Evolutionary conservation across 2,113 vertebrate genomes (phyloP), one percentile per base, ranked within the genome.

Genomic region (Pristiophorus japonicus): DNA sequence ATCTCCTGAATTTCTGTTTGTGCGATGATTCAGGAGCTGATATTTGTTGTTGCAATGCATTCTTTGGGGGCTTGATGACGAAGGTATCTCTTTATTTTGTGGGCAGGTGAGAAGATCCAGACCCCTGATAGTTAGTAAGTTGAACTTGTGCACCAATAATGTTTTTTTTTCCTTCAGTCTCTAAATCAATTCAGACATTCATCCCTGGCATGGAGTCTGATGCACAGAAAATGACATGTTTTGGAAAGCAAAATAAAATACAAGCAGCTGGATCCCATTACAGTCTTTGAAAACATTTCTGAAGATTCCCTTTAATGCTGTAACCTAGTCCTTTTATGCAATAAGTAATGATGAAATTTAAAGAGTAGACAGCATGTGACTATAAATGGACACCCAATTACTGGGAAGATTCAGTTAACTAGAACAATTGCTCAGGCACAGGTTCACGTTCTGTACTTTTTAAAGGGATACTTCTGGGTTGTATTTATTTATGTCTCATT

Each of bases 161-260:
- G 2, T 94, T 30, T 70, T 42, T 42, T 67, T 45, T 45, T 14
- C 62, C 91, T 27, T 94, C 47, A 70, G 45, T 94, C 42, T 38
- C 65, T 47, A 45, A 67, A 94, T 94, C 42, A 27, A 66, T 94
- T 66, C 14, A 27, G 63, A 70, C 92, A 47, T 67, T 70, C 38
- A 94, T 94, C n/a, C 92, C 20, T n/a, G 42, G 92, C 63, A 94
- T 67, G 42, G 63, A 94, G 38, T 47, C 65, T 45, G 22, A 70
- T 70, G 42, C 92, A 70, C n/a, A 65, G 34, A 93, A 63, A 65
- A 93, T 66, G 90, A 65, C 90, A 94, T 94, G 92, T 94, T 94
- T 94, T 67, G 65, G 65, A 67, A 94, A 94, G n/a, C 42, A 67
- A 70, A 94, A 67, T 45, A 47, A 94, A 94, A 70, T 67, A n/a